Evolutionary conservation across 1,140 invertebrate genomes (phyloP).

Genomic region (Tyrophagus putrescentiae): DNA sequence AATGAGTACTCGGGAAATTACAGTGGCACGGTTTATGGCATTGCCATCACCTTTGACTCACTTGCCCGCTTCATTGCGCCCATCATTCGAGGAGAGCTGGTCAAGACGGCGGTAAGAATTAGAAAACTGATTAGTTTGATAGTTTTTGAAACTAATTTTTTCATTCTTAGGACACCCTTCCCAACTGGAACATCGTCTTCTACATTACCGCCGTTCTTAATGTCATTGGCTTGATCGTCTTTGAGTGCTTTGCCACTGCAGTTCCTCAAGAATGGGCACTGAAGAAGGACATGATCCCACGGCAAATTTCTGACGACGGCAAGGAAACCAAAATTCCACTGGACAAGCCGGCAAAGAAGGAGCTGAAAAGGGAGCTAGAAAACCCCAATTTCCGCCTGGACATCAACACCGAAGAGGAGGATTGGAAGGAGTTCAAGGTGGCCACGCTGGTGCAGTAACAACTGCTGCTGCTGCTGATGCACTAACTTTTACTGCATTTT

Average conservation of each 20-base stretch:
- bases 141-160: conserved; percentile 15
- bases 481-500: too few species aligned
- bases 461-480: too few species aligned
- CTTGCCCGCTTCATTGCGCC: conserved; percentile 33
- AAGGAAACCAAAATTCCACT: background rate
- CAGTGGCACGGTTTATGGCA: conserved; percentile 49
- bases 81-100: conserved; percentile 39
- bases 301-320: background rate
- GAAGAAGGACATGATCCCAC: background rate
- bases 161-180: conserved; percentile 35
- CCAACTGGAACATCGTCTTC: conserved; percentile 60
- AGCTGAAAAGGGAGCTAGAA: conserved; percentile 3
- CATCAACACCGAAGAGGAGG: conserved; percentile 1
- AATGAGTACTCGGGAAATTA: conserved; percentile 60
- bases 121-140: background rate
- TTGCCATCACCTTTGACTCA: conserved; percentile 44
- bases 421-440: conserved; percentile 3
- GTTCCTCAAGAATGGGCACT: conserved; percentile 14
- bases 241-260: conserved; percentile 33
- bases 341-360: conserved; percentile 12
- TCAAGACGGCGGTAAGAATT: background rate
- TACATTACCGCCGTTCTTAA: conserved; percentile 53
- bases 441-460: background rate
- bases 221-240: conserved; percentile 49
- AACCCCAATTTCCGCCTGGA: conserved; percentile 9